phyloP scores from a whole-genome alignment of 2,113 vertebrate genomes.

The Enhydra lutris region DNA sequence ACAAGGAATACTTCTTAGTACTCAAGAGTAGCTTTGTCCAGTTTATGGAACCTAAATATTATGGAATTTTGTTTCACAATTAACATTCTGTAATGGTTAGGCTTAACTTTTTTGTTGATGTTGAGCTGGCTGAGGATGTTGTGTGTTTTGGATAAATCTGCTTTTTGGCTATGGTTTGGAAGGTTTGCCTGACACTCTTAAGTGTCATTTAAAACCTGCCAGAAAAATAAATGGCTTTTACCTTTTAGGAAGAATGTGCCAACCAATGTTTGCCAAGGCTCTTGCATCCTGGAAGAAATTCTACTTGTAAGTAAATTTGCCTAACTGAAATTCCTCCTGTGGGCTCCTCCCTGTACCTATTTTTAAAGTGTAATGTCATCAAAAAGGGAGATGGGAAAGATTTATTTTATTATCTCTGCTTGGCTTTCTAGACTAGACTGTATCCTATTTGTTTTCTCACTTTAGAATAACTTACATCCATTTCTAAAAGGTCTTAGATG shows the following conservation, averaged over 20 bases:
- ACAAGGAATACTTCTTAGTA: not conserved
- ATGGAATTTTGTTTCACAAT: constrained; percentile 32
- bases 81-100: not conserved
- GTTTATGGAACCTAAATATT: not conserved
- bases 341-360: not conserved
- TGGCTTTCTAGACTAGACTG: not conserved
- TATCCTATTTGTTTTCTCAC: constrained; percentile 1
- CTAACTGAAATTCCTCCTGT: constrained; percentile 30
- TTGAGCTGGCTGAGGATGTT: constrained; percentile 28
- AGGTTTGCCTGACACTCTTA: constrained; percentile 29
- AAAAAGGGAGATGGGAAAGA: not conserved
- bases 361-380: constrained; percentile 56
- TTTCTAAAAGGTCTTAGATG: constrained; percentile 17
- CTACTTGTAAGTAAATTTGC: constrained; percentile 31
- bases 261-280: constrained; percentile 39
- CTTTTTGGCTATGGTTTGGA: constrained; percentile 31
- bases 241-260: constrained; percentile 53
- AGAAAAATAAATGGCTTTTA: constrained; percentile 1
- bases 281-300: constrained; percentile 51
- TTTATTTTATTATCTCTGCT: not conserved
- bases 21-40: not conserved
- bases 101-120: constrained; percentile 29
- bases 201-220: constrained; percentile 57
- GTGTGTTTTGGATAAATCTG: constrained; percentile 46
- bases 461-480: constrained; percentile 29